Evolutionary conservation across 2,888 invertebrate species (phyloP), one percentile per base, ranked within the genome.

Genomic region (Clistopyga incitator): DNA sequence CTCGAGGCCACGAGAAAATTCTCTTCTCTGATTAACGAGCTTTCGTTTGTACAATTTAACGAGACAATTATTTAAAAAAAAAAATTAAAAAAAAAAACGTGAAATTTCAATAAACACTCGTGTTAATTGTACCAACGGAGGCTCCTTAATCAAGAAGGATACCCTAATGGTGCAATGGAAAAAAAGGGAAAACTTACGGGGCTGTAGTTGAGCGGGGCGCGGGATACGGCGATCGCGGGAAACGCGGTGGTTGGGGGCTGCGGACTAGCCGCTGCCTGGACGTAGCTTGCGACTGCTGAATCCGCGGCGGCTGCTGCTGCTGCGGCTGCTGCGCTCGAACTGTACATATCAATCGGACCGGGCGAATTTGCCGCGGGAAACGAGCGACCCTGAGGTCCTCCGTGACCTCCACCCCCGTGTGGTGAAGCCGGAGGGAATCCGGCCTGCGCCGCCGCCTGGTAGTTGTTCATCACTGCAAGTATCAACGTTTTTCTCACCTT

Each of bases 341-440:
- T 97, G 95, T 98, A 98, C 95, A 98, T 97, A 94, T 99, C 98
- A 92, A 98, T 97, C 92, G 98, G 96, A 89, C 98, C 96, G 82
- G 98, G 98, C 91, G 98, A 98, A 94, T 98, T 98, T 89, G 98
- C 97, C 74, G 97, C 96, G 79, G 98, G 98, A 94, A 98, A 98
- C 74, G 96, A 97, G 90, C 97, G 96, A 89, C 96, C 95, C 80
- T 95, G 94, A 88, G 94, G 93, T 89, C 93, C 92, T 64, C 93
- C 92, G 93, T 94, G 91, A 87, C 94, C 91, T 87, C 94, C 92
- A 93, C 96, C 96, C 80, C 95, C 96, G 92, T 97, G 97, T 86
- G 97, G 97, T 86, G 97, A 97, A 88, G 97, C 97, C 85, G 97
- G 97, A 84, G 97, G 97, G 86, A 96, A 96, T 87, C 97, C 97